Evolutionary conservation across 2,113 vertebrate species (phyloP).

Genomic region (Sorex fumeus): DNA sequence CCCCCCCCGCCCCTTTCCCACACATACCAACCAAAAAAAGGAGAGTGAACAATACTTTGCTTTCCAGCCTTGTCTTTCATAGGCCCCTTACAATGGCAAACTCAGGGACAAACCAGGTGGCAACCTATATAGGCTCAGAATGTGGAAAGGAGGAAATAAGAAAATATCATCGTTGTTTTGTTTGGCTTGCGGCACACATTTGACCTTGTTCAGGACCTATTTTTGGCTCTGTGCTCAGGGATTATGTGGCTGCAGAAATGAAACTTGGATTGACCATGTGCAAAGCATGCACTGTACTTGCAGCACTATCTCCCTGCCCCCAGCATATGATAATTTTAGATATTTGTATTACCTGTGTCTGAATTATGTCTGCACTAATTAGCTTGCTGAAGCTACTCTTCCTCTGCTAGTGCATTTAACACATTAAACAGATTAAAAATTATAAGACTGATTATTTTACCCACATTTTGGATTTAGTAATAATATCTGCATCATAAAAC

Average conservation of each 20-base stretch:
- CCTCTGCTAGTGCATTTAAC: not conserved
- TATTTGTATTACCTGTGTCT: not conserved
- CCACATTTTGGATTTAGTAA: not conserved
- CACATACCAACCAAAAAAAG: too few species aligned
- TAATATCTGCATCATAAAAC: slow-evolving; percentile 37
- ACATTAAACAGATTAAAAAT: slow-evolving; percentile 15
- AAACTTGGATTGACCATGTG: too few species aligned
- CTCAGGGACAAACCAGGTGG: not conserved
- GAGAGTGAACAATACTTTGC: not conserved
- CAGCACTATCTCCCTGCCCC: too few species aligned
- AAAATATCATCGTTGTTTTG: too few species aligned
- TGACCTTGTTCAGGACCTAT: too few species aligned
- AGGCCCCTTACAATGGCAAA: not conserved
- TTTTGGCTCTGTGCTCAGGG: too few species aligned
- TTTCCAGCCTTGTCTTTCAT: not conserved
- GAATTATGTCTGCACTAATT: slow-evolving; percentile 13
- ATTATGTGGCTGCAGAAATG: too few species aligned
- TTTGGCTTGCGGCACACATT: too few species aligned
- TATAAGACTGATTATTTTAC: slow-evolving; percentile 35
- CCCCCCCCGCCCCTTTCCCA: too few species aligned
- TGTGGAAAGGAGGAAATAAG: not conserved
- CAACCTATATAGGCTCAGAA: not conserved
- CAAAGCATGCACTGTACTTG: too few species aligned
- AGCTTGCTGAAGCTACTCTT: slow-evolving; percentile 7
- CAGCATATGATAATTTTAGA: too few species aligned